phyloP scores from a whole-genome alignment of 2,113 vertebrate species.

The Prunella himalayana region DNA sequence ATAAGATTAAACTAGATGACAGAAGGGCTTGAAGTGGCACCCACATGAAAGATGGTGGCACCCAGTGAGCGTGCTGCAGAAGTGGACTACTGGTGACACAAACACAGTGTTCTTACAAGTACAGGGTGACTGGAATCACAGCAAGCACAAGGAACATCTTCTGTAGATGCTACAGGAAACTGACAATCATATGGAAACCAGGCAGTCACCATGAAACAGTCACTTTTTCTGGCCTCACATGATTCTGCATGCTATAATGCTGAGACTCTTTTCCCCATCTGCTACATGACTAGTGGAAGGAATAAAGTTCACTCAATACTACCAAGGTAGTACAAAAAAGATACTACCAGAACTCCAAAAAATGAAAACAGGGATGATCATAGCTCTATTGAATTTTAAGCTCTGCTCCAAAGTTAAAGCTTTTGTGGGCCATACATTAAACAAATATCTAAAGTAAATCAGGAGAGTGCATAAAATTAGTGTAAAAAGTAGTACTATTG shows the following conservation, averaged over 20 bases:
- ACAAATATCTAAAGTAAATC: neutral
- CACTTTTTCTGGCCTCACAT: neutral
- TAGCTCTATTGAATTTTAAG: neutral
- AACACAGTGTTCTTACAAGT: neutral
- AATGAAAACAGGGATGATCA: neutral
- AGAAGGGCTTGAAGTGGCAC: neutral
- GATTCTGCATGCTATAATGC: neutral
- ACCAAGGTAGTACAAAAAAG: neutral
- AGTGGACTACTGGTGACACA: fast-evolving
- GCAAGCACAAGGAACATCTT: neutral
- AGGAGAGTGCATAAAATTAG: neutral
- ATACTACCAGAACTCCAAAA: neutral
- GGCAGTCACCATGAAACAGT: neutral
- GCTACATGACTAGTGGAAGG: neutral
- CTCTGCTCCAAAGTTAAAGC: neutral
- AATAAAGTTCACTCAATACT: neutral
- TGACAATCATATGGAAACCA: neutral
- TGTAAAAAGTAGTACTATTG: neutral
- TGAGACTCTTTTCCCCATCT: neutral
- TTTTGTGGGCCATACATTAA: neutral
- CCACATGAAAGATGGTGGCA: neutral
- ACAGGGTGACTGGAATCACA: neutral
- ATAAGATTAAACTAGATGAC: neutral
- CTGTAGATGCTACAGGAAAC: neutral
- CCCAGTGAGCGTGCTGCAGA: fast-evolving